Conservation (phyloP, 35 echinoderm and acorn worm genomes). For the Lytechinus variegatus region DNA sequence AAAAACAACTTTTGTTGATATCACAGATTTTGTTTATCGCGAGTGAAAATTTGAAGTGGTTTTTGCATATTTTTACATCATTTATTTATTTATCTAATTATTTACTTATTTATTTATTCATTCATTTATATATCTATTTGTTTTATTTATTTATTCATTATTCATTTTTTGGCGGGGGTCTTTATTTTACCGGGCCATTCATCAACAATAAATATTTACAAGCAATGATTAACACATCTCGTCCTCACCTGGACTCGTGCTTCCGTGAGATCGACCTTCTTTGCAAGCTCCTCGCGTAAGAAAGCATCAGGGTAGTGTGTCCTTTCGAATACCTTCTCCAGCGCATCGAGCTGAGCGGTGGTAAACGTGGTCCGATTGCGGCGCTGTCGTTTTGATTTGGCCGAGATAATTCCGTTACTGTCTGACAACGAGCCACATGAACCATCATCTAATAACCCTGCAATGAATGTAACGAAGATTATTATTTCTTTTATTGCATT, state of each 20-base stretch:
- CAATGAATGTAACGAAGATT: neutral
- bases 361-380: slow-evolving; percentile 90
- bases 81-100: neutral
- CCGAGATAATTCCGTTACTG: slow-evolving; percentile 61
- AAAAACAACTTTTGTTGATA: too few relatives aligned
- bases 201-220: too few relatives aligned
- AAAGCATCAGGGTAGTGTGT: slow-evolving; percentile 98
- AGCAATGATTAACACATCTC: neutral
- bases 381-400: slow-evolving; percentile 71
- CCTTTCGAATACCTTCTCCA: slow-evolving; percentile 92
- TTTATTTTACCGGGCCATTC: too few relatives aligned
- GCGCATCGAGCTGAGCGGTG: slow-evolving; percentile 86
- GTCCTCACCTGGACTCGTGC: slow-evolving; percentile 91
- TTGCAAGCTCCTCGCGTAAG: slow-evolving; percentile 87
- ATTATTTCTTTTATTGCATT: neutral
- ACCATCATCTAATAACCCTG: slow-evolving; percentile 42
- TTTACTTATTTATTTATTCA: too few relatives aligned
- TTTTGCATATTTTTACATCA: too few relatives aligned
- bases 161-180: too few relatives aligned
- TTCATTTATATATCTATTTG: too few relatives aligned
- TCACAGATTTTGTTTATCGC: too few relatives aligned
- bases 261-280: slow-evolving; percentile 93
- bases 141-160: too few relatives aligned
- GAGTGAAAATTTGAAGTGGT: too few relatives aligned
- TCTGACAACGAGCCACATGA: slow-evolving; percentile 30